Conservation (phyloP, 2,797 vertebrate species). For the Petrocephalus schoutedeni region DNA sequence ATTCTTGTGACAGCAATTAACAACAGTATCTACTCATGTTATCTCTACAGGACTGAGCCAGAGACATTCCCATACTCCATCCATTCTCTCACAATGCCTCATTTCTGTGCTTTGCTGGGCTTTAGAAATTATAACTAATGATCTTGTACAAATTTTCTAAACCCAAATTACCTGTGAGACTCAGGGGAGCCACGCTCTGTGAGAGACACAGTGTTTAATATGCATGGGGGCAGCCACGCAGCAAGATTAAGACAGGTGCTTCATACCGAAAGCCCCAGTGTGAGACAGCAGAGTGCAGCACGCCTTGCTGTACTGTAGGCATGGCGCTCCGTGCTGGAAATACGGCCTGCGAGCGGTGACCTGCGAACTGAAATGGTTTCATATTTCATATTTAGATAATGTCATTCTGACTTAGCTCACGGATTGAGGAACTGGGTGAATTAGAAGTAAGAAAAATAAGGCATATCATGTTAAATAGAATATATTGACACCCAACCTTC, state of each 20-base stretch:
- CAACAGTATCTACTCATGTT: not conserved
- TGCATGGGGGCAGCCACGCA: conserved; percentile 11
- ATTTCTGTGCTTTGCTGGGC: not conserved
- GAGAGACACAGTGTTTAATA: conserved; percentile 22
- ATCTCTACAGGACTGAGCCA: not conserved
- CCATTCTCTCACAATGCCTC: not conserved
- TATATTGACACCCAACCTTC: not conserved
- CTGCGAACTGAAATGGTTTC: not conserved
- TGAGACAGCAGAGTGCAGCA: not conserved
- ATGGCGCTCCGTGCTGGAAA: not conserved
- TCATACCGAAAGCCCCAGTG: not conserved
- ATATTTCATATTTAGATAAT: not conserved
- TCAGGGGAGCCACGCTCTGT: not conserved
- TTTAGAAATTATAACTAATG: conserved; percentile 14
- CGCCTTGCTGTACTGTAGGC: not conserved
- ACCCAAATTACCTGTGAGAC: conserved; percentile 9
- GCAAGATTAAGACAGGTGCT: conserved; percentile 18
- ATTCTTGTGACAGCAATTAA: not conserved
- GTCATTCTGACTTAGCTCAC: not conserved
- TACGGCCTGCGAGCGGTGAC: not conserved
- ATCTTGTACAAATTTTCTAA: conserved; percentile 18
- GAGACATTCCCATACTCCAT: not conserved
- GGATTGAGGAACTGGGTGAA: not conserved
- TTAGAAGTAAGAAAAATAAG: not conserved
- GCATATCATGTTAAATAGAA: not conserved